Evolutionary conservation across 2,888 invertebrate genomes (phyloP).

Genomic region (Piscicola geometra): DNA sequence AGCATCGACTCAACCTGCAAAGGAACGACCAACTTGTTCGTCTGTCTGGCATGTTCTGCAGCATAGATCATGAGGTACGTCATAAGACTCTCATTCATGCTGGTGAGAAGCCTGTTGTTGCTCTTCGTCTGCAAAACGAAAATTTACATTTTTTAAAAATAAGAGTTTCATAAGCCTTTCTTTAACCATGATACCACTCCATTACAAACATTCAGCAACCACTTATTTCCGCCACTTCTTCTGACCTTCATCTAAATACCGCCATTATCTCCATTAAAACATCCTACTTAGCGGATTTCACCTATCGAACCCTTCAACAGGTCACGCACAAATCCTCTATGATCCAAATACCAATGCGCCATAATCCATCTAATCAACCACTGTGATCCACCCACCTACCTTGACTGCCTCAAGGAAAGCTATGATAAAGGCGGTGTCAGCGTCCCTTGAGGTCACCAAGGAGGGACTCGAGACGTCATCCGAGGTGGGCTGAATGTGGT

Average conservation of each 20-base stretch:
- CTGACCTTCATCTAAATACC: too few species aligned
- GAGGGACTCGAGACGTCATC: conserved; percentile 20
- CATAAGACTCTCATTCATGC: neutral
- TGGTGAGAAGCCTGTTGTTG: neutral
- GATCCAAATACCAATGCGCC: too few species aligned
- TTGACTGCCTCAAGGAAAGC: conserved; percentile 20
- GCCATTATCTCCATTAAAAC: too few species aligned
- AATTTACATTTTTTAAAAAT: too few species aligned
- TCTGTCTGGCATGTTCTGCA: conserved; percentile 12
- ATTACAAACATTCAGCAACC: too few species aligned
- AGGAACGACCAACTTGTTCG: conserved; percentile 13
- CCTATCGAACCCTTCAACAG: too few species aligned
- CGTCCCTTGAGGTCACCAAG: conserved; percentile 22
- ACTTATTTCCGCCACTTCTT: too few species aligned
- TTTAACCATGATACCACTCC: too few species aligned
- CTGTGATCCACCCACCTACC: neutral
- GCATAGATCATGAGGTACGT: conserved; percentile 26
- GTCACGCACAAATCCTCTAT: too few species aligned
- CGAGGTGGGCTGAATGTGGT: conserved; percentile 6
- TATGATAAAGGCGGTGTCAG: conserved; percentile 24
- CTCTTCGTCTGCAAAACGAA: neutral
- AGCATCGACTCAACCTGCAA: neutral
- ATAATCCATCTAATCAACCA: too few species aligned
- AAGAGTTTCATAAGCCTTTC: too few species aligned
- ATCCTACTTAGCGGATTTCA: too few species aligned